Percentiles rank a stretch among this genome's conserved stretches.
These are phyloP conservation scores for Diglossa cyanea DNA, from an alignment of 2,797 vertebrate species.

Conservation along the genomic window DNA sequence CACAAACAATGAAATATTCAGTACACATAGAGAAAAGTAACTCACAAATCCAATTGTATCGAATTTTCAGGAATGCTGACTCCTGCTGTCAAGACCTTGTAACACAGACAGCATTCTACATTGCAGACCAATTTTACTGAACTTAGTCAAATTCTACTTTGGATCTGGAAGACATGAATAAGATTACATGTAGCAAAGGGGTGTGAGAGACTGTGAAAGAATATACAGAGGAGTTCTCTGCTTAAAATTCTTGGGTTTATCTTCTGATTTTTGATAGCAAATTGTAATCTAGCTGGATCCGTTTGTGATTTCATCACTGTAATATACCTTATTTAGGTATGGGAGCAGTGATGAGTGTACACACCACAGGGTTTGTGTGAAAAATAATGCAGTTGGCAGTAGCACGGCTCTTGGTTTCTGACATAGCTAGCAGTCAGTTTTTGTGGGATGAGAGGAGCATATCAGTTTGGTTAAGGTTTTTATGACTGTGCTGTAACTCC, in stretches of 20 bases:
- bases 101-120: not conserved
- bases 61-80: not conserved
- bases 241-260: not conserved
- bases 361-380: not conserved
- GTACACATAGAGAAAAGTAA: not conserved
- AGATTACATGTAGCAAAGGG: not conserved
- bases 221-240: not conserved
- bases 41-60: not conserved
- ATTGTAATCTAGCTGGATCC: not conserved
- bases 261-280: not conserved
- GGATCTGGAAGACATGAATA: not conserved
- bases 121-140: not conserved
- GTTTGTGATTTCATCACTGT: not conserved
- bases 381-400: not conserved
- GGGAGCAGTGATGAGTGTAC: not conserved
- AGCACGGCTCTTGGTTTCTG: not conserved
- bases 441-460: not conserved
- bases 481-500: not conserved
- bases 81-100: not conserved
- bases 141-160: not conserved
- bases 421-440: not conserved
- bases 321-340: not conserved
- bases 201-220: not conserved
- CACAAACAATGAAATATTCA: not conserved
- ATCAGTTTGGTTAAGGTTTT: not conserved